phyloP scores from a whole-genome alignment of 2,888 invertebrate species.

The Chymomyza fuscimana region DNA sequence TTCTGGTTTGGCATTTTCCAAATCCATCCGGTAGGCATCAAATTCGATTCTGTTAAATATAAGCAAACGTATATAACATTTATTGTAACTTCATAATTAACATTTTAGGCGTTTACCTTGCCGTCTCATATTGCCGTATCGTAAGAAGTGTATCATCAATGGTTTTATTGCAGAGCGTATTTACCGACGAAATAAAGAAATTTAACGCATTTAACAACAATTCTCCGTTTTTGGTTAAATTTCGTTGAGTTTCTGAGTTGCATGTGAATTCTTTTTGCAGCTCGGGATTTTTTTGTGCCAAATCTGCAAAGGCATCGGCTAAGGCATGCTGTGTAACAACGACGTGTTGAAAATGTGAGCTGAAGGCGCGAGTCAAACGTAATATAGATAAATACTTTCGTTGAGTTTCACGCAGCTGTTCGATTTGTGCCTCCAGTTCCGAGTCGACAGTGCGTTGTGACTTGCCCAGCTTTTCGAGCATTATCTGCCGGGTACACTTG shows the following conservation, averaged over 20 bases:
- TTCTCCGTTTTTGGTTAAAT: constrained; percentile 95
- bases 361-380: constrained; percentile 90
- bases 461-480: constrained; percentile 97
- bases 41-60: constrained; percentile 89
- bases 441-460: constrained; percentile 93
- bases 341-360: constrained; percentile 93
- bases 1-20: constrained; percentile 88
- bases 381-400: constrained; percentile 93
- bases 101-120: constrained; percentile 80
- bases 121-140: constrained; percentile 83
- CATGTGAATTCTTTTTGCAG: constrained; percentile 96
- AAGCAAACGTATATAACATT: neutral
- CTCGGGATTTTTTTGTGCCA: constrained; percentile 97
- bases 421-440: constrained; percentile 96
- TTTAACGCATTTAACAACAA: constrained; percentile 94
- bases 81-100: constrained; percentile 5
- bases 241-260: constrained; percentile 97
- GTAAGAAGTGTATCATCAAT: constrained; percentile 94
- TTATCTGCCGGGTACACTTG: constrained; percentile 97
- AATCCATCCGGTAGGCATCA: constrained; percentile 97
- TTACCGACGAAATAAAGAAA: constrained; percentile 97
- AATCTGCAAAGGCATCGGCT: constrained; percentile 95
- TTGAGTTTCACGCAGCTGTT: constrained; percentile 95
- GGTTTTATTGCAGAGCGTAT: constrained; percentile 97
- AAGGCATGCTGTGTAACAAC: constrained; percentile 92